Percentiles rank a stretch among this genome's conserved stretches.
Conservation (phyloP, 92 coral and sea anemone genomes). For the Pocillopora meandrina region DNA sequence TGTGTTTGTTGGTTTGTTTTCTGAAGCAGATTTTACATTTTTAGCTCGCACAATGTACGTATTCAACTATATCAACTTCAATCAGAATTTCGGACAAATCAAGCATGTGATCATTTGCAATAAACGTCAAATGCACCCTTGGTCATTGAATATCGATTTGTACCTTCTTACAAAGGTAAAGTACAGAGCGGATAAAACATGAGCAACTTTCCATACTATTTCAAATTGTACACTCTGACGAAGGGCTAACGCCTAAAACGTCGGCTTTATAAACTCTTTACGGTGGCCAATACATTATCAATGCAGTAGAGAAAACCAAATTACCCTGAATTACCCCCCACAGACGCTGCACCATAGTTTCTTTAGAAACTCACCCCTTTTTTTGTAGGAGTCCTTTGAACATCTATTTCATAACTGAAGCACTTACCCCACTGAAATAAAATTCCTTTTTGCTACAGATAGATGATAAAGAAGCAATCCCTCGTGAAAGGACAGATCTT, state of each 20-base stretch:
- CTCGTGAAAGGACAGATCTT: neutral
- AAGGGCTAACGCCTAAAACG: too few species aligned
- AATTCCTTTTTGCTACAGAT: neutral
- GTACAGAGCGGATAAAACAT: too few species aligned
- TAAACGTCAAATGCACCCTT: neutral
- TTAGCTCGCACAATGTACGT: too few species aligned
- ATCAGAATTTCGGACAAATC: neutral
- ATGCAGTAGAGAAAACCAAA: too few species aligned
- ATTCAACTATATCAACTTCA: neutral
- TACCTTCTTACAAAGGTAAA: neutral
- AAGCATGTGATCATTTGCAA: neutral
- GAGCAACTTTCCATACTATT: too few species aligned
- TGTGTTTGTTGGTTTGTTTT: neutral
- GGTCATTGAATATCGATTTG: neutral
- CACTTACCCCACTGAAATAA: constrained; percentile 8
- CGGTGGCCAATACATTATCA: too few species aligned
- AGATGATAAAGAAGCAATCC: neutral
- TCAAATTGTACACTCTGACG: too few species aligned
- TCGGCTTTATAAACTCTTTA: too few species aligned
- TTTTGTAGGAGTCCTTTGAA: too few species aligned
- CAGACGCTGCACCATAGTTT: too few species aligned
- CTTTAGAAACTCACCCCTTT: too few species aligned
- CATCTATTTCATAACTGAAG: neutral
- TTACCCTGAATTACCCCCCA: too few species aligned
- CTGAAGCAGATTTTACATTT: neutral